A percentile compares a stretch with the other conserved stretches of the same genome.
Evolutionary conservation across 2,797 vertebrate genomes (phyloP).

Genomic region (Podarcis lilfordi): DNA sequence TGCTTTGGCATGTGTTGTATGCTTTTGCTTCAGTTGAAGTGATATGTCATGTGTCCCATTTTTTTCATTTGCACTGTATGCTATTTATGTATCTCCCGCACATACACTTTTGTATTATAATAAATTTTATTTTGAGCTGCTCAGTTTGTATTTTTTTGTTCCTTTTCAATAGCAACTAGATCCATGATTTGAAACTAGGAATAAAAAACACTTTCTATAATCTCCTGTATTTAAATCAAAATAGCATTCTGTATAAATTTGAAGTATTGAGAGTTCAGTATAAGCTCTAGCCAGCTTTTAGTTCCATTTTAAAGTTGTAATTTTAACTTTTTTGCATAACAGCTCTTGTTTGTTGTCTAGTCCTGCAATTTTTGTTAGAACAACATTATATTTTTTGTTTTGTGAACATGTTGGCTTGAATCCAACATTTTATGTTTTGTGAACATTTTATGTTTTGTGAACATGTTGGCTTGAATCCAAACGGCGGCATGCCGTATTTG

Average conservation of each 20-base stretch:
- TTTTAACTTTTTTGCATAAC: neutral
- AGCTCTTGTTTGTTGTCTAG: neutral
- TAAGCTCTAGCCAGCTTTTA: rapidly evolving
- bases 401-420: neutral
- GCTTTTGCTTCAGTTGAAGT: constrained; percentile 74
- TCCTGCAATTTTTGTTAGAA: neutral
- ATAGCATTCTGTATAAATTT: constrained; percentile 4
- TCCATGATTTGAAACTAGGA: constrained; percentile 41
- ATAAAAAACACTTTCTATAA: neutral
- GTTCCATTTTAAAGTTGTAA: neutral
- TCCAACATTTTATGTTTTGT: neutral
- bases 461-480: neutral
- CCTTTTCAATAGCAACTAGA: constrained; percentile 39
- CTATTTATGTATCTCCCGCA: constrained; percentile 81
- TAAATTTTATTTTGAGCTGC: constrained; percentile 84
- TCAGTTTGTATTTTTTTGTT: constrained; percentile 77
- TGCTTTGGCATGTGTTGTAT: constrained; percentile 77
- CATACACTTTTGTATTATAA: constrained; percentile 83
- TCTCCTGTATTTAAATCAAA: rapidly evolving
- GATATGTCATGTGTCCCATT: constrained; percentile 70
- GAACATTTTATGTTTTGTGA: neutral
- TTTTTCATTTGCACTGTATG: constrained; percentile 82
- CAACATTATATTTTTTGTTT: neutral
- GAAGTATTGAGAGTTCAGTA: neutral
- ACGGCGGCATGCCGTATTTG: neutral